These are phyloP conservation scores for Eristalinus aeneus DNA, from an alignment of 2,888 invertebrate genomes.

Conservation along the genomic window DNA sequence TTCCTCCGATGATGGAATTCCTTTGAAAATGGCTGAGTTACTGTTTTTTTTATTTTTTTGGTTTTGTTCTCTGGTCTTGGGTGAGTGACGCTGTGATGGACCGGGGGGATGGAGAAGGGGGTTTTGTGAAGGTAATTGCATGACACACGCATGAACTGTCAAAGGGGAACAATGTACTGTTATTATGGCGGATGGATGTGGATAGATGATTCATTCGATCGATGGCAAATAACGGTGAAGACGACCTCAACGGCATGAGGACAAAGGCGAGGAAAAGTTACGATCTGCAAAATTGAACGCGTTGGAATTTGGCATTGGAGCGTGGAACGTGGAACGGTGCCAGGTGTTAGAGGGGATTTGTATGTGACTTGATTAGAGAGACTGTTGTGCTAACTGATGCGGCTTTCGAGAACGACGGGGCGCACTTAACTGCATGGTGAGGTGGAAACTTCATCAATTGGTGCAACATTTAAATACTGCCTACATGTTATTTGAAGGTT, in stretches of 20 bases:
- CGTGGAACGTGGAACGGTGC: too few species aligned
- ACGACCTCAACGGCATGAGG: neutral
- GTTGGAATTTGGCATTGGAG: neutral
- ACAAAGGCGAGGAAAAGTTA: neutral
- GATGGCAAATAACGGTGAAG: neutral
- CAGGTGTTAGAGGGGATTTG: neutral
- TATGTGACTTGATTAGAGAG: too few species aligned
- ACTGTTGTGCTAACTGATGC: neutral
- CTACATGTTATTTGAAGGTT: too few species aligned
- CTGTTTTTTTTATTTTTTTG: neutral
- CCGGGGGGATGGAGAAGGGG: neutral
- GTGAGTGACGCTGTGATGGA: neutral
- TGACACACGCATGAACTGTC: constrained; percentile 19
- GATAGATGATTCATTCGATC: constrained; percentile 1
- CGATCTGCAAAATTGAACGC: neutral
- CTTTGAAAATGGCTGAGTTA: neutral
- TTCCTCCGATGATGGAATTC: neutral
- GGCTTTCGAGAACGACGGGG: too few species aligned
- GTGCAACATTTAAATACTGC: too few species aligned
- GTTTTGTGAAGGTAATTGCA: constrained; percentile 14
- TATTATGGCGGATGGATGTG: neutral
- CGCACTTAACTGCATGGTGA: too few species aligned
- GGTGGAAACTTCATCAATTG: too few species aligned
- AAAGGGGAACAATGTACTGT: constrained; percentile 13
- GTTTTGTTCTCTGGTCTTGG: neutral